These are phyloP conservation scores for Sclerurus mexicanus DNA, from an alignment of 2,113 vertebrate genomes.

Conservation along the genomic window DNA sequence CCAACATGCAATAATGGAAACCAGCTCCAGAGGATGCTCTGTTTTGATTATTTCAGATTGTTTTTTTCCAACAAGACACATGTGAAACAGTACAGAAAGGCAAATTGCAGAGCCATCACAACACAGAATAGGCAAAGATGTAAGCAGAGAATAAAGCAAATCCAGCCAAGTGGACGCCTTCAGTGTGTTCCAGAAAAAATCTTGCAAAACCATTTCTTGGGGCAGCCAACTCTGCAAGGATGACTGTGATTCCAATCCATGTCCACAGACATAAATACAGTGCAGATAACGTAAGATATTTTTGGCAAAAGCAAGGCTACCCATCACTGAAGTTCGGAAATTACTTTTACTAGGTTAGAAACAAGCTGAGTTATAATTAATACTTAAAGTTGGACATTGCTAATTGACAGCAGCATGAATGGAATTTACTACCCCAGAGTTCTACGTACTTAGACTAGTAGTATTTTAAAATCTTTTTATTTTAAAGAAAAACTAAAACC, in stretches of 20 bases:
- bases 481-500: neutral
- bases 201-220: neutral
- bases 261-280: neutral
- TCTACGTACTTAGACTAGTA: neutral
- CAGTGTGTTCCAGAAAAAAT: neutral
- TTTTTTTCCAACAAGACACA: neutral
- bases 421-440: neutral
- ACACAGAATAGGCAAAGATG: neutral
- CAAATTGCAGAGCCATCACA: neutral
- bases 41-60: neutral
- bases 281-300: neutral
- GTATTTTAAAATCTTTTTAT: neutral
- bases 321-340: neutral
- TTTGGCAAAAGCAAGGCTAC: neutral
- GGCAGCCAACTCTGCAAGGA: neutral
- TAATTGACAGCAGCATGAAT: neutral
- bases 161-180: neutral
- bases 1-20: fast-evolving
- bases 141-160: neutral
- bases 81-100: neutral
- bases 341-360: neutral
- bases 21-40: neutral
- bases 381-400: neutral
- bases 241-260: neutral
- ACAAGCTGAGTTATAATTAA: neutral